phyloP scores from a whole-genome alignment of 2,113 vertebrate genomes.

The Ploceus nigricollis region DNA sequence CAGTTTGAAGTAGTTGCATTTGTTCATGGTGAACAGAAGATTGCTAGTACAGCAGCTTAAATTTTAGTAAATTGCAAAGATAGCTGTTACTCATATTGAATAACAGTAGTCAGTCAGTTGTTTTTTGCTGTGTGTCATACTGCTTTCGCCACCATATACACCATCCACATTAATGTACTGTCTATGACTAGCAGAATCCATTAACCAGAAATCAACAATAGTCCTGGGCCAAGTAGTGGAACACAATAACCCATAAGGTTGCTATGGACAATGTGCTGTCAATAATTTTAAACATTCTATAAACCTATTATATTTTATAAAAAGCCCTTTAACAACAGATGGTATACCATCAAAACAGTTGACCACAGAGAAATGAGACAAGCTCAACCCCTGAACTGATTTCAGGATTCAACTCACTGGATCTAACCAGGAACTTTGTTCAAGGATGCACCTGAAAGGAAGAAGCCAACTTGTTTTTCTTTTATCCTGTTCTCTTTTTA shows the following conservation, averaged over 20 bases:
- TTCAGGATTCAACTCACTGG: neutral
- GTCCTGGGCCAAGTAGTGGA: neutral
- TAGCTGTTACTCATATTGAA: neutral
- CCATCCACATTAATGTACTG: neutral
- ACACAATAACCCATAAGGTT: neutral
- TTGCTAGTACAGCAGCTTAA: neutral
- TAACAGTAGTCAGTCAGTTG: neutral
- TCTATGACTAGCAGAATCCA: neutral
- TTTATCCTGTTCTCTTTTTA: neutral
- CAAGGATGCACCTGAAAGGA: neutral
- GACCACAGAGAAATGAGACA: neutral
- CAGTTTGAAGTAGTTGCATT: neutral
- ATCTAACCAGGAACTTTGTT: neutral
- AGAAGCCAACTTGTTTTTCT: neutral
- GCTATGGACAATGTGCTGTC: neutral
- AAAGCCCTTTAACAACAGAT: neutral
- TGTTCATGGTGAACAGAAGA: neutral
- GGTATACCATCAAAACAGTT: neutral
- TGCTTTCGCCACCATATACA: neutral
- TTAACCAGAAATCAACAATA: neutral
- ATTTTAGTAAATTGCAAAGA: neutral
- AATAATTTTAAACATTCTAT: neutral
- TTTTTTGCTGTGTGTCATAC: neutral
- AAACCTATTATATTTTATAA: neutral
- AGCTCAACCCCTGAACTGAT: neutral